A percentile compares a stretch with the other conserved stretches of the same genome.
Evolutionary conservation across 2,113 vertebrate species (phyloP).

Genomic region (Gnathonemus longibarbis): DNA sequence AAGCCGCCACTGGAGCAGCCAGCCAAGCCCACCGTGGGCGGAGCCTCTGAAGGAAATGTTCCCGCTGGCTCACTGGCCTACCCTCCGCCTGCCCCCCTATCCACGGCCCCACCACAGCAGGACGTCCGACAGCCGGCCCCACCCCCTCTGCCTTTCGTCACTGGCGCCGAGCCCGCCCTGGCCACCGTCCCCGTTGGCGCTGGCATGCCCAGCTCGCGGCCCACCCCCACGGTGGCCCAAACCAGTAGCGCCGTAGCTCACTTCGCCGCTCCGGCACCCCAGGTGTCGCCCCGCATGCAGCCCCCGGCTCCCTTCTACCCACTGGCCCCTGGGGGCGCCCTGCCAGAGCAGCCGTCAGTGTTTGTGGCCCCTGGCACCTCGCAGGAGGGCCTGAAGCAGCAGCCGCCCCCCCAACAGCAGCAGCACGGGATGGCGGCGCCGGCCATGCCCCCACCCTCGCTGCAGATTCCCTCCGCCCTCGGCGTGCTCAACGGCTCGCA

Average conservation of each 20-base stretch:
- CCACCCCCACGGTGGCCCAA: conserved; percentile 71
- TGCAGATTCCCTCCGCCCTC: conserved; percentile 82
- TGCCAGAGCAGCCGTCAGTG: conserved; percentile 81
- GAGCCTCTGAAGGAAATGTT: conserved; percentile 57
- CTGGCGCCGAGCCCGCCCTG: conserved; percentile 70
- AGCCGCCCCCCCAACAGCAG: conserved; percentile 46
- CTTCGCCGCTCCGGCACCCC: conserved; percentile 78
- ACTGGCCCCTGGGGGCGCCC: conserved; percentile 68
- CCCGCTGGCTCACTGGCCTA: conserved; percentile 54
- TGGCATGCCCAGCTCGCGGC: conserved; percentile 62
- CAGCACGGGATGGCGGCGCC: conserved; percentile 63
- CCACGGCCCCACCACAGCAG: conserved; percentile 48
- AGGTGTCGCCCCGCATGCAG: conserved; percentile 84
- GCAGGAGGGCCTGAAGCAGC: conserved; percentile 54
- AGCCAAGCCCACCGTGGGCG: conserved; percentile 40
- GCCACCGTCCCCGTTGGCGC: conserved; percentile 46
- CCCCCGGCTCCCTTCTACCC: conserved; percentile 86
- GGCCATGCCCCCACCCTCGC: conserved; percentile 59
- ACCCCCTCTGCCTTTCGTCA: conserved; percentile 63
- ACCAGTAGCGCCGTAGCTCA: conserved; percentile 84
- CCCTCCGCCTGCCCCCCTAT: conserved; percentile 33
- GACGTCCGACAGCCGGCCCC: conserved; percentile 58
- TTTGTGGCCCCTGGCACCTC: conserved; percentile 75
- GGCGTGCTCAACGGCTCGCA: conserved; percentile 92
- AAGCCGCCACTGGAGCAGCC: conserved; percentile 64